Evolutionary conservation across 1,140 invertebrate genomes (phyloP).

Genomic region (Aporrectodea caliginosa): DNA sequence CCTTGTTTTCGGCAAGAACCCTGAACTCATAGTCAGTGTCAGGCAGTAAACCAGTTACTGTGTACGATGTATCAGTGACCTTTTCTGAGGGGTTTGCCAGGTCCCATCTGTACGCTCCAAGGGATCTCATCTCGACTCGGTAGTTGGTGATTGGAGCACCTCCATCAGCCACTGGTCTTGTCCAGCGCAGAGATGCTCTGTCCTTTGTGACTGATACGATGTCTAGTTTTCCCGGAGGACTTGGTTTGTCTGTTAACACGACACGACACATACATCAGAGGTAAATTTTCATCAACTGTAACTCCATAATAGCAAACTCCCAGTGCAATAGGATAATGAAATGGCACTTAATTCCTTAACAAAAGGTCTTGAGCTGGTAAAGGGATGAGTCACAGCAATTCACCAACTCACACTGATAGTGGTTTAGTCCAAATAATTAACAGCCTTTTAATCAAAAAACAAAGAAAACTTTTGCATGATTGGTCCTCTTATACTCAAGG

Average conservation of each 20-base stretch:
- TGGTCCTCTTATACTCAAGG: too few species aligned
- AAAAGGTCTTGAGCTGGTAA: too few species aligned
- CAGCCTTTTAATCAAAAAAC: too few species aligned
- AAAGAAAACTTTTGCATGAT: too few species aligned
- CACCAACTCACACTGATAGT: too few species aligned
- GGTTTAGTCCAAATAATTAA: too few species aligned
- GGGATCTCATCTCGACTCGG: conserved; percentile 83
- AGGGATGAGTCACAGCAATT: too few species aligned
- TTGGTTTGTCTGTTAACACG: conserved; percentile 68
- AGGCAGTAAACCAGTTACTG: conserved; percentile 69
- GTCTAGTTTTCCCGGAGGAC: conserved; percentile 80
- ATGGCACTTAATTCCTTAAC: too few species aligned
- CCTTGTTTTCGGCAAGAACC: conserved; percentile 93
- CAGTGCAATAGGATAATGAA: too few species aligned
- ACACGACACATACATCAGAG: neutral
- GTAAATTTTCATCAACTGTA: too few species aligned
- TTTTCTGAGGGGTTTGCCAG: conserved; percentile 66
- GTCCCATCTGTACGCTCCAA: conserved; percentile 61
- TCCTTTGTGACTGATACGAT: conserved; percentile 91
- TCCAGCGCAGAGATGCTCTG: conserved; percentile 88
- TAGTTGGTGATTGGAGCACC: conserved; percentile 95
- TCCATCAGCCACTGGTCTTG: conserved; percentile 80
- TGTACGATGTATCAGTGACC: conserved; percentile 44
- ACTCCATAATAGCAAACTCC: too few species aligned
- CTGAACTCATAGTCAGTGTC: conserved; percentile 96